These are phyloP conservation scores for Thamnaconus septentrionalis DNA, from an alignment of 2,113 vertebrate genomes.

Conservation along the genomic window DNA sequence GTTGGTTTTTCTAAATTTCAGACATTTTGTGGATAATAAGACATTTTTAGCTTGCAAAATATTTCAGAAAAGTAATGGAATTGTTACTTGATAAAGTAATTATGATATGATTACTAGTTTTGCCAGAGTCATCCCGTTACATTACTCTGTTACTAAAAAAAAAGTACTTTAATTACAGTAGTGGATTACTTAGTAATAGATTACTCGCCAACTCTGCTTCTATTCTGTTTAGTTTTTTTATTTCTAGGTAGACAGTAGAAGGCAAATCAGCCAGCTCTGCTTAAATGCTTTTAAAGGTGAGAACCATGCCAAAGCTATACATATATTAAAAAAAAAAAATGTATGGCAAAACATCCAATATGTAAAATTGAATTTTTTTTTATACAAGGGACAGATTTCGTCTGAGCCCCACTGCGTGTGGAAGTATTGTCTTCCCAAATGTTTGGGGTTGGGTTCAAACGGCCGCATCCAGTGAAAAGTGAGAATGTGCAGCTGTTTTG, in stretches of 20 bases:
- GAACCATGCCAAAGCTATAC: background rate
- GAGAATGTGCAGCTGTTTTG: constrained; percentile 66
- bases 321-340: too few species aligned
- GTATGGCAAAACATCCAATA: background rate
- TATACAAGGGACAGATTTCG: background rate
- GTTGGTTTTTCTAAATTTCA: too few species aligned
- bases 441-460: constrained; percentile 37
- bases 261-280: constrained; percentile 3
- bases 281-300: background rate
- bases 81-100: too few species aligned
- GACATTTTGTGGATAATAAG: too few species aligned
- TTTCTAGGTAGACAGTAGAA: constrained; percentile 30
- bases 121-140: too few species aligned
- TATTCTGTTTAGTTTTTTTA: background rate
- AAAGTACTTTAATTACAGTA: too few species aligned
- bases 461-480: constrained; percentile 43
- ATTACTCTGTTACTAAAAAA: too few species aligned
- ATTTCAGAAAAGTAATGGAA: too few species aligned
- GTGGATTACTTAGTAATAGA: too few species aligned
- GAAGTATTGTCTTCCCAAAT: background rate
- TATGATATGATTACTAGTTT: too few species aligned
- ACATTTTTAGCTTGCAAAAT: too few species aligned
- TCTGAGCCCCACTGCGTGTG: background rate
- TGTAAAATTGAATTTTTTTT: background rate
- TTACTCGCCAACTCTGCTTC: too few species aligned